phyloP scores from a whole-genome alignment of 2,797 vertebrate species.

The Leptatherina wallacei region DNA sequence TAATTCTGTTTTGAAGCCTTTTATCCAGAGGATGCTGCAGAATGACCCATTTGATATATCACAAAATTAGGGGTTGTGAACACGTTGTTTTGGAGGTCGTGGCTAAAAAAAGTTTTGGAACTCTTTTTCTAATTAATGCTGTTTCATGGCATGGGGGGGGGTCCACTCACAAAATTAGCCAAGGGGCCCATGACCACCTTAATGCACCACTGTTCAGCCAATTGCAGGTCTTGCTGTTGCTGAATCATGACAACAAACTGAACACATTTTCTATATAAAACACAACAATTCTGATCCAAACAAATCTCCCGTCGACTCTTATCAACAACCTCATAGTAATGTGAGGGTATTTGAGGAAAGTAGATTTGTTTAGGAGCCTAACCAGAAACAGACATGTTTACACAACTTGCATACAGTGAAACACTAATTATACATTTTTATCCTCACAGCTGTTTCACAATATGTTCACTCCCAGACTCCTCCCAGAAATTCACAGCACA shows the following conservation, averaged over 20 bases:
- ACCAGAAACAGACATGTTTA: slow-evolving; percentile 5
- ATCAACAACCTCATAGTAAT: not conserved
- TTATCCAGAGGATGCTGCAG: too few species aligned
- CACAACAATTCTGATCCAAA: not conserved
- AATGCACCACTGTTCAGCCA: not conserved
- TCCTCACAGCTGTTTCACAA: not conserved
- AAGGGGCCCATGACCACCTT: too few species aligned
- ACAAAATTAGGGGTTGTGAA: too few species aligned
- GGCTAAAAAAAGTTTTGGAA: too few species aligned
- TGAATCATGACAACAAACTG: not conserved
- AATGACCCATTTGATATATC: too few species aligned
- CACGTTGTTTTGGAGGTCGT: too few species aligned
- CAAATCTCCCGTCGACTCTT: too few species aligned
- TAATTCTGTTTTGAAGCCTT: too few species aligned
- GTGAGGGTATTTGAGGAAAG: not conserved
- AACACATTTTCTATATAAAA: not conserved
- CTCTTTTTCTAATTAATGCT: too few species aligned
- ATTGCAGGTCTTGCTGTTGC: not conserved
- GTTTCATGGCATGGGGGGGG: too few species aligned
- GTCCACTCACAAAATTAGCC: too few species aligned
- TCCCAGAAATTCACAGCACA: not conserved
- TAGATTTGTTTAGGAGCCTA: not conserved
- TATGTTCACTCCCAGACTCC: not conserved
- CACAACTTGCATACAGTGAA: not conserved
- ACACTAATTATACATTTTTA: not conserved